Evolutionary conservation across 2,797 vertebrate genomes (phyloP).

Genomic region (Garrulus glandarius): DNA sequence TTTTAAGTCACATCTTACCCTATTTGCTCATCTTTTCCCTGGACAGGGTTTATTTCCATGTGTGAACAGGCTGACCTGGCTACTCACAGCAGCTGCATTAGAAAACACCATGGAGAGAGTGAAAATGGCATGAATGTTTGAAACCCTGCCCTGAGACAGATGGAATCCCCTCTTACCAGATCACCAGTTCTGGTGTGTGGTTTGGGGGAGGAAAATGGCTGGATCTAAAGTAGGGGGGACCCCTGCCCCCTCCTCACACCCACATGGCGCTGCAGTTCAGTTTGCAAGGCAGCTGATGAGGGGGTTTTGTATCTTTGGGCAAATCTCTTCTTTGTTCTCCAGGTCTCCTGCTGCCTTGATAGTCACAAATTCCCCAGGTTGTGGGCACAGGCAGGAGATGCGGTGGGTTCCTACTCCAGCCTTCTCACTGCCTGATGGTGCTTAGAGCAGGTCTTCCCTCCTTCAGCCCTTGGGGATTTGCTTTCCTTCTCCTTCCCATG

Average conservation of each 20-base stretch:
- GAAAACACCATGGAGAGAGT: neutral
- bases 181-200: too few species aligned
- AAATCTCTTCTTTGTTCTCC: neutral
- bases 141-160: neutral
- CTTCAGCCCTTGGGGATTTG: neutral
- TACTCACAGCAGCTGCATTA: neutral
- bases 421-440: neutral
- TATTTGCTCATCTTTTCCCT: neutral
- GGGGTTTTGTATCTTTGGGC: neutral
- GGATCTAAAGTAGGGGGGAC: neutral
- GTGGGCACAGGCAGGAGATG: neutral
- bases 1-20: neutral
- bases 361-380: rapidly evolving
- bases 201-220: neutral
- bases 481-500: neutral
- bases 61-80: neutral
- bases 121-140: neutral
- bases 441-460: neutral
- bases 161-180: neutral
- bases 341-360: neutral
- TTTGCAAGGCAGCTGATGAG: neutral
- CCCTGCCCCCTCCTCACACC: neutral
- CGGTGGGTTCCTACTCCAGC: neutral
- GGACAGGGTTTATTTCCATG: neutral
- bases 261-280: neutral